phyloP scores from a whole-genome alignment of 2,888 invertebrate genomes.

The Hololepta plana region DNA sequence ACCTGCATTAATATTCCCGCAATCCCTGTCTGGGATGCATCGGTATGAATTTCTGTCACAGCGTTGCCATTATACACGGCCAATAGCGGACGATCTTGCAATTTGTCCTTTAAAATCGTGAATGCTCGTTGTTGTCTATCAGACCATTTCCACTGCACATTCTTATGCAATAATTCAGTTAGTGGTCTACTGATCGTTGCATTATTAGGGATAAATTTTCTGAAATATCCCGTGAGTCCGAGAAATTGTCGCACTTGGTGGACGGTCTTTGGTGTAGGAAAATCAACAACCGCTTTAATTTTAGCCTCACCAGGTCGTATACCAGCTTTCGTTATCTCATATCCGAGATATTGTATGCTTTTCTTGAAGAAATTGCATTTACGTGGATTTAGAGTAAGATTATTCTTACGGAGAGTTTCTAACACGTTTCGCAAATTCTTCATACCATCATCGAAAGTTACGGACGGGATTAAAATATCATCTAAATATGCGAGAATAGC shows the following conservation, averaged over 20 bases:
- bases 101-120: neutral
- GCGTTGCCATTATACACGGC: constrained; percentile 4
- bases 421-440: constrained; percentile 5
- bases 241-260: constrained; percentile 16
- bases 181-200: constrained; percentile 1
- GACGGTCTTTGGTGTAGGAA: constrained; percentile 12
- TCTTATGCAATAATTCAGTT: neutral
- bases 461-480: constrained; percentile 7
- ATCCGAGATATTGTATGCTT: neutral
- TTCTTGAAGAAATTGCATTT: constrained; percentile 5
- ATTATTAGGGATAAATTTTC: constrained; percentile 12
- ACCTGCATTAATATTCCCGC: constrained; percentile 1
- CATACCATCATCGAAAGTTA: constrained; percentile 3
- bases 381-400: constrained; percentile 3
- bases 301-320: constrained; percentile 12
- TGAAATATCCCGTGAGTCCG: constrained; percentile 14
- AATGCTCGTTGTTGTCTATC: neutral
- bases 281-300: constrained; percentile 12
- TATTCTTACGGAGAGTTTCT: neutral
- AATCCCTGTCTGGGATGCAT: neutral
- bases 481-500: constrained; percentile 8
- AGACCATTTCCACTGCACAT: constrained; percentile 1
- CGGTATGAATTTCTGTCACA: constrained; percentile 2
- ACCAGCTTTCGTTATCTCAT: neutral
- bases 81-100: constrained; percentile 3